A percentile compares a stretch with the other conserved stretches of the same genome.
These are phyloP conservation scores for Phalera bucephala DNA, from an alignment of 2,888 invertebrate species.

Conservation along the genomic window DNA sequence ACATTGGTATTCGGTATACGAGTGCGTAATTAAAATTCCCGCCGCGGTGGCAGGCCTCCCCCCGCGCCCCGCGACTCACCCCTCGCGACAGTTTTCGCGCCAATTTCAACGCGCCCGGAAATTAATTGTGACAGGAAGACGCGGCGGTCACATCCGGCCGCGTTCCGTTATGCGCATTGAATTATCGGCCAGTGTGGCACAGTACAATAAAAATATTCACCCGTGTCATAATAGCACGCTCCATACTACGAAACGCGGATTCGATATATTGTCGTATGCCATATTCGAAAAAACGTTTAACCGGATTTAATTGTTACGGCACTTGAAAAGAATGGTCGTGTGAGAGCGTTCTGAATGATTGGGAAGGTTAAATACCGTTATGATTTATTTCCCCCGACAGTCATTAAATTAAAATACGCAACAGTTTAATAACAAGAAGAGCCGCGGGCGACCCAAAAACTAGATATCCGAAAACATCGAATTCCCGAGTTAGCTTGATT, in stretches of 20 bases:
- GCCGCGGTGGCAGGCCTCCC: slow-evolving; percentile 67
- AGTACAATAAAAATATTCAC: slow-evolving; percentile 45
- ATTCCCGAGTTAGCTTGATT: slow-evolving; percentile 46
- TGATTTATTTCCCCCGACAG: too few species aligned
- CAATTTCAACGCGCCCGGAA: slow-evolving; percentile 83
- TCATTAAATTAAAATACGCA: background rate
- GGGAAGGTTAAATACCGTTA: too few species aligned
- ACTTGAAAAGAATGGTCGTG: too few species aligned
- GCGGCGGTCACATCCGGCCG: slow-evolving; percentile 79
- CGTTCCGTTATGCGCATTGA: slow-evolving; percentile 72
- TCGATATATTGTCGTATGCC: background rate
- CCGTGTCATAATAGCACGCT: slow-evolving; percentile 28
- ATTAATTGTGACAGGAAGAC: slow-evolving; percentile 84
- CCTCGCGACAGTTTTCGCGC: slow-evolving; percentile 81
- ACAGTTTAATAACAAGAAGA: slow-evolving; percentile 6
- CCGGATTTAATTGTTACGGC: too few species aligned
- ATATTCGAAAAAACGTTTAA: too few species aligned
- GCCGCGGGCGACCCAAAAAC: slow-evolving; percentile 35
- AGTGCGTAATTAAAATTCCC: slow-evolving; percentile 83
- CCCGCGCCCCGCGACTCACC: slow-evolving; percentile 36
- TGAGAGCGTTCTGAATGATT: too few species aligned
- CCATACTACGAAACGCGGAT: slow-evolving; percentile 7
- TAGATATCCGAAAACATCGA: slow-evolving; percentile 38
- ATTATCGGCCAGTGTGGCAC: slow-evolving; percentile 50
- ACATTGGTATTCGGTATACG: slow-evolving; percentile 83